Evolutionary conservation across 2,888 invertebrate species (phyloP).

Genomic region (Iselma pallidipennis): DNA sequence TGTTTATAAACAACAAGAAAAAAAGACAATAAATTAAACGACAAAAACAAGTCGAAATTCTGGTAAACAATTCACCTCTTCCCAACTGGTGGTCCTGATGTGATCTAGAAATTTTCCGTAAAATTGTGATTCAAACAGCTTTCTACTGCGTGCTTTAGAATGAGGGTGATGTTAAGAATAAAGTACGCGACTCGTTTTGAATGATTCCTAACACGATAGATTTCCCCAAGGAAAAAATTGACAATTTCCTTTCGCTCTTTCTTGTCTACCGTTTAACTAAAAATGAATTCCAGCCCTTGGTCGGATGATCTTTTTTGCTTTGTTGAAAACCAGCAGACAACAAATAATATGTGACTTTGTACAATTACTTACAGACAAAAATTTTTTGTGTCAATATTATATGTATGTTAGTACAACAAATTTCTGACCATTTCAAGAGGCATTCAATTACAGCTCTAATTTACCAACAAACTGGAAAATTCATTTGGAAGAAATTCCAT

Average conservation of each 20-base stretch:
- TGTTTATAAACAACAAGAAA: too few species aligned
- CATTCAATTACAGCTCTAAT: neutral
- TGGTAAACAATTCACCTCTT: too few species aligned
- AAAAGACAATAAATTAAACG: too few species aligned
- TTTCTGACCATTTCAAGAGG: neutral
- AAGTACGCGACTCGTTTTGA: neutral
- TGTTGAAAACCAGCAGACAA: too few species aligned
- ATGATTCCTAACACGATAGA: conserved; percentile 5
- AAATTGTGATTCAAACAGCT: neutral
- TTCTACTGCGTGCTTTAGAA: neutral
- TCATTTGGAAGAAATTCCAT: neutral
- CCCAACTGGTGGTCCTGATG: neutral
- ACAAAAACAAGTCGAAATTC: too few species aligned
- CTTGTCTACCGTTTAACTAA: neutral
- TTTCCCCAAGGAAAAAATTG: conserved; percentile 1
- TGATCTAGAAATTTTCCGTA: neutral
- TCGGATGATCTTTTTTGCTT: too few species aligned
- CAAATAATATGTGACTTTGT: too few species aligned
- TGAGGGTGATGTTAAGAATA: neutral
- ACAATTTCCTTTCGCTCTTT: neutral
- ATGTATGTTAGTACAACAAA: too few species aligned
- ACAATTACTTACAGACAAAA: too few species aligned
- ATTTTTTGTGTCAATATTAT: too few species aligned
- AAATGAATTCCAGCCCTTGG: neutral
- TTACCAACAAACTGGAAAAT: neutral